Base-by-base conservation (phyloP, 2,888 invertebrate genomes). In the Ephialtes manifestator region DNA sequence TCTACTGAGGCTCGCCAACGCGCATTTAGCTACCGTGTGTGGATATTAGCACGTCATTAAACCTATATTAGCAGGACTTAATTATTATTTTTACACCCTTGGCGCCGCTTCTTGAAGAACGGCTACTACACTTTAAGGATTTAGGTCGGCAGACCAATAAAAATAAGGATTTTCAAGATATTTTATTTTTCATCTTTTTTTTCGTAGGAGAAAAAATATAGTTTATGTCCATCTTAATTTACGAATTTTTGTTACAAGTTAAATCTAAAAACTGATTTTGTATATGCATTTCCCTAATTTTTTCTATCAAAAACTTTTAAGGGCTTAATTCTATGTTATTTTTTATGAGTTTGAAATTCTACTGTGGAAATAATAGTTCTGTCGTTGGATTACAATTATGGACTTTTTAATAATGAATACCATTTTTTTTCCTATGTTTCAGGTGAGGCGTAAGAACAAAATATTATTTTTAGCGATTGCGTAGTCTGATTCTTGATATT, bases 371-470 rank as follows among this genome's bases (percentile, higher is more conserved):
- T 24, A 24, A 55, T 24, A 18, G 46, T 43, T 11, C 39, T 53
- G 53, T 80, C 70, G 68, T 76, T 82, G 13, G 2, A 5, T 4
- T 28, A 13, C 24, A 15, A 24, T 24, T 11, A 20, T 55, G 24
- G 15, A 10, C 28, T 20, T 72, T 39, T 84, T 86, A 83, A 83
- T 89, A 28, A 68, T 70, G 15, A 1, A 46, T 43, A 11, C 51
- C n/a, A 53, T 74, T 46, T 48, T 68, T 24, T 75, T 43, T 80
- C 67, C 86, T 91, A 67, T 92, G 92, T 92, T 92, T 43, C 90
- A 92, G 91, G 92, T 92, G 90, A 92, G 91, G 81, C 24, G 35
- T 31, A 18, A 20, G 46, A 15, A 55, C 35, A 60, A 68, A 74
- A 51, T 43, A 11, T 58, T 15, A 7, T 31, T 31, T 24, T 24